phyloP scores from a whole-genome alignment of 2,797 vertebrate genomes.

The Crenichthys baileyi region DNA sequence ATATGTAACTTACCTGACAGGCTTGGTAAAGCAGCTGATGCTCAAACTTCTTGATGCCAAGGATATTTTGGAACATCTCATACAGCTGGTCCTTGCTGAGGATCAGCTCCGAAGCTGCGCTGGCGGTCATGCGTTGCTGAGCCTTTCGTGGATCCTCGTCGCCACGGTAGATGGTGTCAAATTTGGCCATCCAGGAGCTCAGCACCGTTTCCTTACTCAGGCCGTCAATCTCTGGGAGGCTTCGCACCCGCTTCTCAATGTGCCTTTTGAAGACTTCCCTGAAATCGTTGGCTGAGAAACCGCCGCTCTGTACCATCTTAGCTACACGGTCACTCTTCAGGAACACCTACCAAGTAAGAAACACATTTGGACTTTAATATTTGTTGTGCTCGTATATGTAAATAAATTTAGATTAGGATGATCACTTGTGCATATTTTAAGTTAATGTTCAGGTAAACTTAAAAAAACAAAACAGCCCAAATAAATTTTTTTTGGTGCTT shows the following conservation, averaged over 20 bases:
- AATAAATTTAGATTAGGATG: background rate
- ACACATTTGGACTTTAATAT: background rate
- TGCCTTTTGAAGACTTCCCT: conserved; percentile 99
- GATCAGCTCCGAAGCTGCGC: conserved; percentile 96
- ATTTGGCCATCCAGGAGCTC: conserved; percentile 99
- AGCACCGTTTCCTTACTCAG: conserved; percentile 99
- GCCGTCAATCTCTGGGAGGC: conserved; percentile 97
- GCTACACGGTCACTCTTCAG: conserved; percentile 97
- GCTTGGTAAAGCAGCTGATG: conserved; percentile 99
- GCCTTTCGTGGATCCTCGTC: conserved; percentile 98
- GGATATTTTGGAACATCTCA: conserved; percentile 99
- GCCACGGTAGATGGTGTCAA: conserved; percentile 97
- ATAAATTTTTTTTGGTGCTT: background rate
- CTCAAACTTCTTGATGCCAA: conserved; percentile 99
- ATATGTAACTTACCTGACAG: conserved; percentile 89
- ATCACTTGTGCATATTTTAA: background rate
- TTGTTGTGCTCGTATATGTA: background rate
- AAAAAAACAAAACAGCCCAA: background rate
- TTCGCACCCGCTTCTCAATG: conserved; percentile 98
- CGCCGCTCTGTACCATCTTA: conserved; percentile 98
- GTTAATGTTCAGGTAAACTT: background rate
- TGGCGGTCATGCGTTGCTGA: conserved; percentile 97
- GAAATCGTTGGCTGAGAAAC: conserved; percentile 94
- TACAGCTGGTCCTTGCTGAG: conserved; percentile 99
- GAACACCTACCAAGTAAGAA: conserved; percentile 86